A percentile compares a stretch with the other conserved stretches of the same genome.
Evolutionary conservation across 2,888 invertebrate species (phyloP).

Genomic region (Panzeria rudis): DNA sequence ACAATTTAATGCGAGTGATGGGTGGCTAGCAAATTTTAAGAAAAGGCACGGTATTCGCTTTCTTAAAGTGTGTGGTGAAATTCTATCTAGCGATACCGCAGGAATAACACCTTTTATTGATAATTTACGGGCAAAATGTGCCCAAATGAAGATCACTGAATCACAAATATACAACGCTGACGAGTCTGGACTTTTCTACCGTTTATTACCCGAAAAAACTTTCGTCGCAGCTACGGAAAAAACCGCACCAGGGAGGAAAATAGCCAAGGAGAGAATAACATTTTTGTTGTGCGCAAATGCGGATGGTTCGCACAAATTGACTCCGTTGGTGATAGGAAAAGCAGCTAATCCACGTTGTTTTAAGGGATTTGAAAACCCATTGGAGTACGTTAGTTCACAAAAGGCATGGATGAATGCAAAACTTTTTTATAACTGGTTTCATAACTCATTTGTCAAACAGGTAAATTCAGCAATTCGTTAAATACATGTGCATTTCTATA

Average conservation of each 20-base stretch:
- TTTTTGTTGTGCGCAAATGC: constrained; percentile 15
- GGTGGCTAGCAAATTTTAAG: constrained; percentile 11
- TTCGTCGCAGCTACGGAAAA: constrained; percentile 47
- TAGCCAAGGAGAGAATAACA: constrained; percentile 52
- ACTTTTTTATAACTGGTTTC: constrained; percentile 19
- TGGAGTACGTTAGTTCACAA: constrained; percentile 10
- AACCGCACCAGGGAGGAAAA: constrained; percentile 55
- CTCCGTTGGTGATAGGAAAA: constrained; percentile 54
- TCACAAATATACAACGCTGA: constrained; percentile 17
- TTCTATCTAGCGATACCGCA: constrained; percentile 49
- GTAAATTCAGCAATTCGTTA: constrained; percentile 9
- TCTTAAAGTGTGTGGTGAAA: constrained; percentile 59
- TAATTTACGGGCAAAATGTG: constrained; percentile 36
- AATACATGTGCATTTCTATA: neutral
- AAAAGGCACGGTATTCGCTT: constrained; percentile 50
- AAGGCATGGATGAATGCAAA: constrained; percentile 3
- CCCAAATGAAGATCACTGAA: constrained; percentile 23
- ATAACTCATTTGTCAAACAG: constrained; percentile 9
- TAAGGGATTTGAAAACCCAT: constrained; percentile 5
- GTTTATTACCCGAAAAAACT: constrained; percentile 34
- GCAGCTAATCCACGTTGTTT: constrained; percentile 53
- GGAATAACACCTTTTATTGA: constrained; percentile 44
- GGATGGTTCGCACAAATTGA: constrained; percentile 50
- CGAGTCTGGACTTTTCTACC: constrained; percentile 31
- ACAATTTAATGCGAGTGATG: constrained; percentile 57